Evolutionary conservation across 2,113 vertebrate genomes (phyloP).

Genomic region (Corythoichthys haematopterus): DNA sequence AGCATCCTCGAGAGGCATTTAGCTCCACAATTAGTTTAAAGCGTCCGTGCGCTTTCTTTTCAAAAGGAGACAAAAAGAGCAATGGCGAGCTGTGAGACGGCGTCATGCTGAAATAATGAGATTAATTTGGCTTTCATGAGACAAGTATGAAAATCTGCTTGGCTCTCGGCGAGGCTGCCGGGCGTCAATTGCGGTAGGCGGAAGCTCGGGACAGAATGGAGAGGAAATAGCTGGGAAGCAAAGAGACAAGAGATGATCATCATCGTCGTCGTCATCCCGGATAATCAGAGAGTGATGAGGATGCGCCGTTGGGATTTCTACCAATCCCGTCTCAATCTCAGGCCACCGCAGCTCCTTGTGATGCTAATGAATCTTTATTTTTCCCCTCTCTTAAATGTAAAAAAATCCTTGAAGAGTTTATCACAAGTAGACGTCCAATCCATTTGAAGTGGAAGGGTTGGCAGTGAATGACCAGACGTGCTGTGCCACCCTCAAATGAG

Average conservation of each 20-base stretch:
- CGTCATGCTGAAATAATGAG: slow-evolving; percentile 5
- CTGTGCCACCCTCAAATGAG: too few relatives aligned
- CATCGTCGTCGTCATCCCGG: neutral
- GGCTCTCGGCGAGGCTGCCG: neutral
- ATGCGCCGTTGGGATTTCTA: neutral
- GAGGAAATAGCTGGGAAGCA: neutral
- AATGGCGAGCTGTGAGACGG: neutral
- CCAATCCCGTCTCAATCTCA: slow-evolving; percentile 5
- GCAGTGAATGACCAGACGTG: too few relatives aligned
- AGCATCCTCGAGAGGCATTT: neutral
- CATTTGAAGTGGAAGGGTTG: too few relatives aligned
- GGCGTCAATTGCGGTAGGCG: neutral
- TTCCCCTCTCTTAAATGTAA: neutral
- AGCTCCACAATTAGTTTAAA: neutral
- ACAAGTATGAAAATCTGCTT: neutral
- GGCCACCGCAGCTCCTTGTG: neutral
- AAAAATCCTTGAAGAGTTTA: neutral
- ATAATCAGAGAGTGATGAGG: slow-evolving; percentile 1
- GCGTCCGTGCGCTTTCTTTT: neutral
- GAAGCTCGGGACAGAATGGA: neutral
- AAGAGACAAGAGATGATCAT: neutral
- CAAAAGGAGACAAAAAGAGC: neutral
- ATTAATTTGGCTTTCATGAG: slow-evolving; percentile 8
- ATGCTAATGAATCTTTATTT: neutral
- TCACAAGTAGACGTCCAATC: too few relatives aligned